phyloP scores from a whole-genome alignment of 2,113 vertebrate genomes.

The Phoxinus phoxinus region DNA sequence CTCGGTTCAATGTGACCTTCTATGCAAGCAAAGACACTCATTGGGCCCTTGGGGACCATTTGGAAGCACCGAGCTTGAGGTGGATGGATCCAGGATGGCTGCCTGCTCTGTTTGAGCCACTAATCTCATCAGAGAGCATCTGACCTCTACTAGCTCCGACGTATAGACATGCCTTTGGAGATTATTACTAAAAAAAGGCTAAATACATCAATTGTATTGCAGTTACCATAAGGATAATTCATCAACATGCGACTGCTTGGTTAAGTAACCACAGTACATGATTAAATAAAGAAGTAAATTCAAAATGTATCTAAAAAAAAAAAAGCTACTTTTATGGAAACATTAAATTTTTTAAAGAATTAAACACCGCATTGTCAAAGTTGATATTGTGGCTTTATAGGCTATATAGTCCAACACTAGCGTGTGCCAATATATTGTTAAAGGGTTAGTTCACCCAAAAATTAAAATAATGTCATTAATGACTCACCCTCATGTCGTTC shows the following conservation, averaged over 20 bases:
- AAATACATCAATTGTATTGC: neutral
- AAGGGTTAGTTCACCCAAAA: too few species aligned
- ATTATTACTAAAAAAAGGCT: neutral
- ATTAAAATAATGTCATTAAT: too few species aligned
- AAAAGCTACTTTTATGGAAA: too few species aligned
- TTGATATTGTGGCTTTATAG: too few species aligned
- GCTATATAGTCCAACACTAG: too few species aligned
- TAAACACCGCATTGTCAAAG: too few species aligned
- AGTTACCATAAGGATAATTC: neutral
- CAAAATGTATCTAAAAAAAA: too few species aligned
- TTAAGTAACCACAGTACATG: too few species aligned
- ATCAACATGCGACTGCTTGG: neutral
- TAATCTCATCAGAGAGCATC: constrained; percentile 57
- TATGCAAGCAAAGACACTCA: constrained; percentile 57
- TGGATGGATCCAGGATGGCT: constrained; percentile 59
- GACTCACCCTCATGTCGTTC: too few species aligned
- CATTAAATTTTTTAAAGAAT: too few species aligned
- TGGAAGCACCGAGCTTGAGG: constrained; percentile 55
- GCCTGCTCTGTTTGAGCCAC: constrained; percentile 47
- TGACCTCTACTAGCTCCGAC: constrained; percentile 47
- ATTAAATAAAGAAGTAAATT: too few species aligned
- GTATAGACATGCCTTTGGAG: neutral
- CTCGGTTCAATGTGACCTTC: constrained; percentile 66
- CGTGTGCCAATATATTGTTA: too few species aligned
- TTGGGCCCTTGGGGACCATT: constrained; percentile 59